phyloP scores from a whole-genome alignment of 2,113 vertebrate species.

The Odocoileus virginianus region DNA sequence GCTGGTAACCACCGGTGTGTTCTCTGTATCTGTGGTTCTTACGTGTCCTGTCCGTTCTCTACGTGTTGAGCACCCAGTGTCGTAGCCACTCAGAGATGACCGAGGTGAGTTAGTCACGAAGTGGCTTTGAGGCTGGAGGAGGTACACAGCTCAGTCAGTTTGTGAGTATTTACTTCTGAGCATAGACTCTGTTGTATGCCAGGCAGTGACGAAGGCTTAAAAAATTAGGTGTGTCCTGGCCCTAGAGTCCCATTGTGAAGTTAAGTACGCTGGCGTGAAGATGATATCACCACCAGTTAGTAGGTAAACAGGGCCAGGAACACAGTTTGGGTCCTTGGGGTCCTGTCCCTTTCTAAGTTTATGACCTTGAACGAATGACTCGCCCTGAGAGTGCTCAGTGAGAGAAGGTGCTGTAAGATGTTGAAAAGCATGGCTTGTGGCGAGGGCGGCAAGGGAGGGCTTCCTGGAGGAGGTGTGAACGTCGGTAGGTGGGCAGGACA shows the following conservation, averaged over 20 bases:
- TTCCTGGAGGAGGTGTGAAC: background rate
- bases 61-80: background rate
- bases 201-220: background rate
- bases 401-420: background rate
- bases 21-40: background rate
- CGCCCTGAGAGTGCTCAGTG: background rate
- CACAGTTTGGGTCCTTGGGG: background rate
- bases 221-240: background rate
- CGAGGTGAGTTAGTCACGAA: background rate
- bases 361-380: background rate
- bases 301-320: background rate
- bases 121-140: background rate
- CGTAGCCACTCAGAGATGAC: background rate
- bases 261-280: background rate
- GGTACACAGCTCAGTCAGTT: fast-evolving
- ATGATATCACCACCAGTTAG: background rate
- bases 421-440: no score
- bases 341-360: background rate
- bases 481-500: fast-evolving
- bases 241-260: background rate
- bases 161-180: background rate
- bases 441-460: background rate
- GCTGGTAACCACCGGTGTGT: background rate
- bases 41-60: background rate
- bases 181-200: background rate